phyloP scores from a whole-genome alignment of 2,888 invertebrate species.

The Clivina fossor region DNA sequence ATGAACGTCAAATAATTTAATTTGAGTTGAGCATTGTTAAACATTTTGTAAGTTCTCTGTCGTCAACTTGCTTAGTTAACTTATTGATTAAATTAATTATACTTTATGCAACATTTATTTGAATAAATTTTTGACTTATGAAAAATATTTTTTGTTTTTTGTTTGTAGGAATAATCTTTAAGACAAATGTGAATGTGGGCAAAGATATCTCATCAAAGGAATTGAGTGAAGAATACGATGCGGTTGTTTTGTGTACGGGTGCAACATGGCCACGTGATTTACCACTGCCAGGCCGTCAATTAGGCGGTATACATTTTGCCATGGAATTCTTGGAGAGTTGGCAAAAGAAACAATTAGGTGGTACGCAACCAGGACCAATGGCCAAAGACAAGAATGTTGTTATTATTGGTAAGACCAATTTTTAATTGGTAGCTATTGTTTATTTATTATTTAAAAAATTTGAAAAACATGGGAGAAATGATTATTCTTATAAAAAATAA shows the following conservation, averaged over 20 bases:
- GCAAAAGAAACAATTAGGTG: slow-evolving; percentile 91
- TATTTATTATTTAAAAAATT: slow-evolving; percentile 3
- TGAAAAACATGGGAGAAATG: not conserved
- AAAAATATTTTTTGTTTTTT: not conserved
- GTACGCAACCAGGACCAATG: slow-evolving; percentile 58
- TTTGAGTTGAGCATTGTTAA: too few species aligned
- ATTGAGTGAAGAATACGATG: slow-evolving; percentile 71
- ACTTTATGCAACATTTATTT: too few species aligned
- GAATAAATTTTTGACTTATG: not conserved
- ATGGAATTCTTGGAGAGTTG: slow-evolving; percentile 97
- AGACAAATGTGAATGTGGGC: slow-evolving; percentile 87
- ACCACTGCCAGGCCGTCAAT: slow-evolving; percentile 76
- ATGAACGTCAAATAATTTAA: too few species aligned
- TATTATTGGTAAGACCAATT: slow-evolving; percentile 68
- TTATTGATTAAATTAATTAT: too few species aligned
- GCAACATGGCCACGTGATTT: slow-evolving; percentile 96
- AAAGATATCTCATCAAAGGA: slow-evolving; percentile 82
- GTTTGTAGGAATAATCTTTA: slow-evolving; percentile 61
- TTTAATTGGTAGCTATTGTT: slow-evolving; percentile 1
- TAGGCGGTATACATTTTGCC: slow-evolving; percentile 94
- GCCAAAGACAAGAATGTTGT: slow-evolving; percentile 95
- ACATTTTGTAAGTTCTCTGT: too few species aligned
- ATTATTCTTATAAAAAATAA: too few species aligned
- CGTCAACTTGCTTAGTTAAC: too few species aligned
- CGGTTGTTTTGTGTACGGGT: slow-evolving; percentile 87